These are phyloP conservation scores for Psix sp. DNA, from an alignment of 1,140 invertebrate species.

Conservation along the genomic window DNA sequence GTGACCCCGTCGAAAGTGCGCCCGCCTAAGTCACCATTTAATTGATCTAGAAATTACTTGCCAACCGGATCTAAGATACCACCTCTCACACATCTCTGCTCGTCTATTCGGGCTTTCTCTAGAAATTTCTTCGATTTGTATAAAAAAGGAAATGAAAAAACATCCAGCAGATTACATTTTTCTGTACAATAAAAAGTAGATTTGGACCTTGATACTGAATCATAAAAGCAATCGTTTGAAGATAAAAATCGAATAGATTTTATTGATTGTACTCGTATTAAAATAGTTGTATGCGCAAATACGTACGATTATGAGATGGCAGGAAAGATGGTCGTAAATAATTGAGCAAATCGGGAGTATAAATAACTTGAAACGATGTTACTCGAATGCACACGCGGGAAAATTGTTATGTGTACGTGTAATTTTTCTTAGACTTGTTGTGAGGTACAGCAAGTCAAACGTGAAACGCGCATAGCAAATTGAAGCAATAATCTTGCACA, in stretches of 20 bases:
- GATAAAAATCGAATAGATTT: no score
- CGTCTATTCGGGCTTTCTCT: constrained; percentile 17
- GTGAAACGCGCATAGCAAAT: constrained; percentile 7
- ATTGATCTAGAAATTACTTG: constrained; percentile 14
- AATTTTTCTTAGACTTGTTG: constrained; percentile 8
- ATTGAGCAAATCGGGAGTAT: constrained; percentile 21
- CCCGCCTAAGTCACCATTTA: constrained; percentile 12
- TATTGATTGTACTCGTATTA: no score
- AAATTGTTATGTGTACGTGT: background rate
- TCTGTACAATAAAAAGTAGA: no score
- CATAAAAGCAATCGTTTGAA: no score
- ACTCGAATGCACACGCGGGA: constrained; percentile 2
- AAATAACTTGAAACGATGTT: constrained; percentile 30
- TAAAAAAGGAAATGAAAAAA: no score
- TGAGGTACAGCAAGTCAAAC: background rate
- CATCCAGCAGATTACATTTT: no score
- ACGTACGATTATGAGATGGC: no score
- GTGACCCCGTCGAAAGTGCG: constrained; percentile 17
- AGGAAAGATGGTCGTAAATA: constrained; percentile 17
- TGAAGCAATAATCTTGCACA: constrained; percentile 1
- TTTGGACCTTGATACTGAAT: no score
- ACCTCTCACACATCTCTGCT: background rate
- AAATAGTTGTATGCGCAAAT: background rate
- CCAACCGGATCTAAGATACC: background rate
- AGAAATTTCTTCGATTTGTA: background rate